Evolutionary conservation across 2,113 vertebrate species (phyloP).

Genomic region (Crotalus horridus): DNA sequence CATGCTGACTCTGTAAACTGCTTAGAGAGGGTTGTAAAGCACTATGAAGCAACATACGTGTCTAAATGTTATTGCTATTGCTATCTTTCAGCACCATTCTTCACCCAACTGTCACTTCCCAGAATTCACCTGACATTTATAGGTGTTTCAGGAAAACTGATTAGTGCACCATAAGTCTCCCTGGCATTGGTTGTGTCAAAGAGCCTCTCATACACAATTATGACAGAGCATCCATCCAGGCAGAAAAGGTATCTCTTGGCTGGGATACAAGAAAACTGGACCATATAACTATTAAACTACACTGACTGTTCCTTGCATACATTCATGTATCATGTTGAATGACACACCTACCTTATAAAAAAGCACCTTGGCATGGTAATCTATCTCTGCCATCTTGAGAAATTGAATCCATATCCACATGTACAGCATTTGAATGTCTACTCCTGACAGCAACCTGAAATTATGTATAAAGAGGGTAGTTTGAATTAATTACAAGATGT

Average conservation of each 20-base stretch:
- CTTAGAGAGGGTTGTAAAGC: not conserved
- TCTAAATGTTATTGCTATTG: not conserved
- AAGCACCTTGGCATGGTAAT: slow-evolving; percentile 35
- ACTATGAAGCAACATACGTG: not conserved
- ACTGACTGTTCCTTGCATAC: not conserved
- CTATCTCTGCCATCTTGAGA: slow-evolving; percentile 15
- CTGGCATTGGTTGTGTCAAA: slow-evolving; percentile 38
- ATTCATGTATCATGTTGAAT: not conserved
- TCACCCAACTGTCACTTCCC: not conserved
- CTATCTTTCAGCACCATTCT: slow-evolving; percentile 15
- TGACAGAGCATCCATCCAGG: slow-evolving; percentile 45
- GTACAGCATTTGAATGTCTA: slow-evolving; percentile 35
- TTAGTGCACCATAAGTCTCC: not conserved
- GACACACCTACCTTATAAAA: slow-evolving; percentile 51
- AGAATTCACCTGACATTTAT: slow-evolving; percentile 57
- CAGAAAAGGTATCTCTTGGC: slow-evolving; percentile 40
- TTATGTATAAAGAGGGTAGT: not conserved
- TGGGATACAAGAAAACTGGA: slow-evolving; percentile 28
- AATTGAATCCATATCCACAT: slow-evolving; percentile 56
- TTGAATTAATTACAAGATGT: not conserved
- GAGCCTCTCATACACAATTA: slow-evolving; percentile 33
- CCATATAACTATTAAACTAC: not conserved
- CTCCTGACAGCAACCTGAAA: slow-evolving; percentile 61
- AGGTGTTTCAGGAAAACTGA: slow-evolving; percentile 46
- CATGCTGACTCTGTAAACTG: not conserved